Evolutionary conservation across 2,113 vertebrate genomes (phyloP), one percentile per base, ranked within the genome.

Genomic region (Macroglossus sobrinus): DNA sequence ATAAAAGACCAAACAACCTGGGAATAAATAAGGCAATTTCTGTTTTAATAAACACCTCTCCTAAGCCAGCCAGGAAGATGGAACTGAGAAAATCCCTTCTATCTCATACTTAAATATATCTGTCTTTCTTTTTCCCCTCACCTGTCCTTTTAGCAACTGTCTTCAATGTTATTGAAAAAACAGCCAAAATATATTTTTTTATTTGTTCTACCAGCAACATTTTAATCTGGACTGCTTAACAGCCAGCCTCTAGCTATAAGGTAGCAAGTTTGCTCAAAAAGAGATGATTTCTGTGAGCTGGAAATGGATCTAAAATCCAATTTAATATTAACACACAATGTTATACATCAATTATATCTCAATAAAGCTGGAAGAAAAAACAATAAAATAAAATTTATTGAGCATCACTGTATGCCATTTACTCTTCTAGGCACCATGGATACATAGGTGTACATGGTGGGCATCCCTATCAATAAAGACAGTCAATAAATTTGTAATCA

Each of bases 1-100:
- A 97, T 96, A 96, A 97, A 98, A 97, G 91, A 93, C 95, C 92
- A 94, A 97, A 93, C 93, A 93, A 84, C 95, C 95, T 95, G 93
- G 64, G 97, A 93, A 96, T 96, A 97, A 94, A 97, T 76, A 93
- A 96, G 55, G 64, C 91, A 79, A 84, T 82, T 96, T 95, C 63
- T 91, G 61, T 53, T 91, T 95, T 91, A 95, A 84, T n/a, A 96
- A 97, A 95, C 97, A 97, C 97, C 94, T 97, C 95, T 93, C 87
- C 33, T 35, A 85, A 68, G 26, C 75, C 85, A 94, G 50, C 26
- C 75, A 91, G 13, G 55, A 96, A 95, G 85, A 91, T 91, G n/a
- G 93, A 76, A 91, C 47, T 76, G 81, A 96, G 63, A 63, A 94
- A 95, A 64, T 84, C 80, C 68, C 53, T 57, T 38, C 35, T 18